A percentile compares a stretch with the other conserved stretches of the same genome.
phyloP scores from a whole-genome alignment of 2,797 vertebrate species.

The Melanotaenia nigrans region DNA sequence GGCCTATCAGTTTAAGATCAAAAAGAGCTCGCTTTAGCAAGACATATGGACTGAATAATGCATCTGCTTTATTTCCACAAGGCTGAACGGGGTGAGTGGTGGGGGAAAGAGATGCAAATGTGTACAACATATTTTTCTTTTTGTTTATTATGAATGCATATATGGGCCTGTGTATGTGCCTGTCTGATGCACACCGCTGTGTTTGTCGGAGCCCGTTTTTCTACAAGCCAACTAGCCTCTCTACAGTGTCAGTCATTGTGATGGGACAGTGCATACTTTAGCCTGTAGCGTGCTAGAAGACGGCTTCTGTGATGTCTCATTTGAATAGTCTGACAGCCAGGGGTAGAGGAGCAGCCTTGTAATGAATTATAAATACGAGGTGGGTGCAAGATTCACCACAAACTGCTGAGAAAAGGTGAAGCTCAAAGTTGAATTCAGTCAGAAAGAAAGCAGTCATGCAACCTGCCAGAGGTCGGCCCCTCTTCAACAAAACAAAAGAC shows the following conservation, averaged over 20 bases:
- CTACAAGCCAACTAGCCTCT: slow-evolving; percentile 43
- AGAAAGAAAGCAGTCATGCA: slow-evolving; percentile 39
- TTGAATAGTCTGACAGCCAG: slow-evolving; percentile 81
- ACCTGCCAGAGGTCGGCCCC: slow-evolving; percentile 37
- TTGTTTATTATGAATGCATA: slow-evolving; percentile 42
- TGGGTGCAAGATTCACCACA: slow-evolving; percentile 65
- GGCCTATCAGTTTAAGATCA: slow-evolving; percentile 83
- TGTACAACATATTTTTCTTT: slow-evolving; percentile 33
- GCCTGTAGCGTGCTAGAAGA: slow-evolving; percentile 65
- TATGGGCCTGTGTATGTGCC: not conserved
- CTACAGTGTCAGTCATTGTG: slow-evolving; percentile 60
- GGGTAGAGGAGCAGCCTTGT: slow-evolving; percentile 72
- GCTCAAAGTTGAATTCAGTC: slow-evolving; percentile 70
- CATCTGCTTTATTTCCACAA: slow-evolving; percentile 78
- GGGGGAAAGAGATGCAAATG: slow-evolving; percentile 43
- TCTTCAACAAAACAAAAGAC: slow-evolving; percentile 31
- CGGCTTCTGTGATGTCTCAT: slow-evolving; percentile 76
- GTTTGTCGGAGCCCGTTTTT: slow-evolving; percentile 38
- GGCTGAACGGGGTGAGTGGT: slow-evolving; percentile 61
- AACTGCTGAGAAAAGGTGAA: slow-evolving; percentile 78
- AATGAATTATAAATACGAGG: slow-evolving; percentile 82
- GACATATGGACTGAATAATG: slow-evolving; percentile 84
- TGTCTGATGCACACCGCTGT: slow-evolving; percentile 11
- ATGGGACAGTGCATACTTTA: slow-evolving; percentile 60
- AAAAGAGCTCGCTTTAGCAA: slow-evolving; percentile 79